Percentiles rank a stretch among this genome's conserved stretches.
Conservation (phyloP, 2,113 vertebrate species). For the Henicopernis longicauda region DNA sequence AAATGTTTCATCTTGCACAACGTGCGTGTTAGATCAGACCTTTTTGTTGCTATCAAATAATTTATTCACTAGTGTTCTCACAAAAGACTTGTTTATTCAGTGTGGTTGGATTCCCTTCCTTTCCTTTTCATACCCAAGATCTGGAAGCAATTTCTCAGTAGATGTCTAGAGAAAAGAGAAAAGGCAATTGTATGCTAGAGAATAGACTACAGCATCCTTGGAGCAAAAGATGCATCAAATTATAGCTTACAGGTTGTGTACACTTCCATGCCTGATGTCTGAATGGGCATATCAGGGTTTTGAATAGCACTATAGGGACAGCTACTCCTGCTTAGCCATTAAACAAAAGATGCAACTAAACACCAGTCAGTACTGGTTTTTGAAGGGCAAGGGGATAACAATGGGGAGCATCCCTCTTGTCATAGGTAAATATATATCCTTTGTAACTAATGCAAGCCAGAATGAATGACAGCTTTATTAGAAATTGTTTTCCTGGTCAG, state of each 20-base stretch:
- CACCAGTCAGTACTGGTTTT: background rate
- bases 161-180: background rate
- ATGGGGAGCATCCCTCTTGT: background rate
- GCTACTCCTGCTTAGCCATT: background rate
- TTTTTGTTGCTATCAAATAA: background rate
- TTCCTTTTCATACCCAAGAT: background rate
- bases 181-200: background rate
- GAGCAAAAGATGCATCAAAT: background rate
- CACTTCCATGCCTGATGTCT: background rate
- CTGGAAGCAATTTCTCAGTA: background rate
- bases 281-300: background rate
- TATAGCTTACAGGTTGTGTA: background rate
- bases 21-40: background rate
- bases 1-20: background rate
- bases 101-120: background rate
- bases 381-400: background rate
- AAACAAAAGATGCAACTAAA: background rate
- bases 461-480: background rate
- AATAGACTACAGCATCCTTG: background rate
- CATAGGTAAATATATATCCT: background rate
- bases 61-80: background rate
- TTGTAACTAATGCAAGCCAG: background rate
- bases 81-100: background rate
- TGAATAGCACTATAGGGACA: background rate
- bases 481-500: background rate